Percentiles rank a stretch among this genome's conserved stretches.
Evolutionary conservation across 35 echinoderm and acorn worm genomes (phyloP).

Genomic region (Lytechinus pictus): DNA sequence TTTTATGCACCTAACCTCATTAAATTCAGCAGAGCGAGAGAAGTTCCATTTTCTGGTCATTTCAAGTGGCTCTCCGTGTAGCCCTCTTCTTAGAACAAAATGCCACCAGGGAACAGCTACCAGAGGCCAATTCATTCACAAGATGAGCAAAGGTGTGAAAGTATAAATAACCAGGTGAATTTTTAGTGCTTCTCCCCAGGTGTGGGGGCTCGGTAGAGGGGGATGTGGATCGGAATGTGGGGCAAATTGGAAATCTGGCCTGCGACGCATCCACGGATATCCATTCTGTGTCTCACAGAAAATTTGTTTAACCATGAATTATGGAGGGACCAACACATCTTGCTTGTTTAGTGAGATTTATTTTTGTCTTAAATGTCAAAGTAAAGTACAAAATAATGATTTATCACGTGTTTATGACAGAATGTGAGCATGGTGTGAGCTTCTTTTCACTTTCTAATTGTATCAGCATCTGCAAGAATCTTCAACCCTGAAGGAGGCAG

Average conservation of each 20-base stretch:
- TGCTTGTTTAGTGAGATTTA: not conserved
- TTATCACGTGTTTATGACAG: no score
- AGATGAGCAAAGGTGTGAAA: constrained; percentile 15
- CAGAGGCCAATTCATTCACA: constrained; percentile 41
- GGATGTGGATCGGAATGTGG: not conserved
- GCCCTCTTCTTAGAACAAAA: not conserved
- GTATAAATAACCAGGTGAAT: constrained; percentile 31
- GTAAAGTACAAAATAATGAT: no score
- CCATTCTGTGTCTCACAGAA: not conserved
- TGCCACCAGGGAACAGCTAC: not conserved
- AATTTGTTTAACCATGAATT: constrained; percentile 14
- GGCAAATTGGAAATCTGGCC: not conserved
- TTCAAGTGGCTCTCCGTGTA: not conserved
- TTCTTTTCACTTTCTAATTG: no score
- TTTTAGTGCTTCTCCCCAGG: constrained; percentile 19
- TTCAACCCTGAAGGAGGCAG: no score
- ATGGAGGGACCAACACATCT: not conserved
- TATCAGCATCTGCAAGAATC: no score
- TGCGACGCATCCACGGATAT: not conserved
- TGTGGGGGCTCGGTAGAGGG: not conserved
- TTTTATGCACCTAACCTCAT: not conserved
- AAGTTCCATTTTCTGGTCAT: constrained; percentile 3
- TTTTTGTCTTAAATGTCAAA: no score
- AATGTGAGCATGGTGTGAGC: no score
- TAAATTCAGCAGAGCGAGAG: not conserved